Conservation (phyloP, 2,113 vertebrate species). For the Cyanocitta stelleri region DNA sequence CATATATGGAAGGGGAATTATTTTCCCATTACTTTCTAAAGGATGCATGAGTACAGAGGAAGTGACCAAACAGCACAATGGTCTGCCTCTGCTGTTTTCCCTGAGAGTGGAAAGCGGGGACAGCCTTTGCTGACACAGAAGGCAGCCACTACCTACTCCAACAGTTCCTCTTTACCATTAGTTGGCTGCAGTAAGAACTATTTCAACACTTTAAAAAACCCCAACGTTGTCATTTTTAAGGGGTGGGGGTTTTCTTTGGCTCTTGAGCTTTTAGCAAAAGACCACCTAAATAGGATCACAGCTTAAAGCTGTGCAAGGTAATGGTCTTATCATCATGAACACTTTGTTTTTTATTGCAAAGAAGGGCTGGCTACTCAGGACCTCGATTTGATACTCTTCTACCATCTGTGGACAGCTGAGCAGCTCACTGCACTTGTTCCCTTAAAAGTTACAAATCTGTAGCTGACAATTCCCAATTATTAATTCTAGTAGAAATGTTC, state of each 20-base stretch:
- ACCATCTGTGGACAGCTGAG: neutral
- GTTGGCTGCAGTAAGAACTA: neutral
- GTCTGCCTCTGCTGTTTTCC: neutral
- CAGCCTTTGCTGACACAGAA: neutral
- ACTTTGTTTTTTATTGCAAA: neutral
- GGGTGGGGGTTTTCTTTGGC: neutral
- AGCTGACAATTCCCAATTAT: neutral
- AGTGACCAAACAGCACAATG: neutral
- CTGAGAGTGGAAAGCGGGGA: neutral
- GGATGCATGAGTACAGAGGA: neutral
- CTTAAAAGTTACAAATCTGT: neutral
- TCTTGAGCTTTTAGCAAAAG: neutral
- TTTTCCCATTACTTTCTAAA: neutral
- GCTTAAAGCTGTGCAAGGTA: neutral
- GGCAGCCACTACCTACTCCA: neutral
- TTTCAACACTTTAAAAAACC: neutral
- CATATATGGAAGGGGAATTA: neutral
- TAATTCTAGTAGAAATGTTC: neutral
- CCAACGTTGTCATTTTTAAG: neutral
- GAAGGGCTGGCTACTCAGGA: neutral
- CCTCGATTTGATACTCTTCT: neutral
- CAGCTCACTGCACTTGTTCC: neutral
- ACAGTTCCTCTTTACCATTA: neutral
- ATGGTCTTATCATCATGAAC: neutral
- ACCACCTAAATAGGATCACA: neutral